Evolutionary conservation across 2,113 vertebrate species (phyloP), one percentile per base, ranked within the genome.

Genomic region (Mungos mungo): DNA sequence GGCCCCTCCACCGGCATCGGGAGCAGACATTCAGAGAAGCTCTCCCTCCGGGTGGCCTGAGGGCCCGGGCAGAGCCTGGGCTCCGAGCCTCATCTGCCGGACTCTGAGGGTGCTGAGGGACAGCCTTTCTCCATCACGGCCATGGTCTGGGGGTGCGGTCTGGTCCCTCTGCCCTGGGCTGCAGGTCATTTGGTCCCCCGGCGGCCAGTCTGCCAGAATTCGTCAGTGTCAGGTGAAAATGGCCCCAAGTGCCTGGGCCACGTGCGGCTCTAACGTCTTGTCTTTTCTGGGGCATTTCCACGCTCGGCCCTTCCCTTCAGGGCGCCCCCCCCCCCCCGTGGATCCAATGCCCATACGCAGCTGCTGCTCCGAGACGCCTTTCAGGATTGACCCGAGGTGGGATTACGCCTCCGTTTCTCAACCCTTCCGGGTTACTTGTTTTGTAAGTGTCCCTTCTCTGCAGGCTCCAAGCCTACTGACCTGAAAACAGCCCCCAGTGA

Each of bases 211-310:
- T 0, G 0, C 52, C 63, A 65, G 60, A 93, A 76, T 54, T 27
- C 88, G 81, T 33, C 33, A 13, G 81, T 77, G 87, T 83, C 95
- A 76, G 80, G 94, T 88, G 72, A 15, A 69, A 77, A 38, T 35
- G 27, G 60, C 54, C 69, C 66, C 85, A 13, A 94, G 92, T 86
- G 9, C 5, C 31, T 15, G 21, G 16, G n/a, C 80, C 21, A 25
- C 1, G 0, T 29, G 47, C 45, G 68, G 71, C 13, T 60, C 71
- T 65, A 80, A 87, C 94, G 41, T 93, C 85, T n/a, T 66, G 88
- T 93, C 84, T 93, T 71, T 81, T 13, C 66, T 91, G 71, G 72
- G 72, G 60, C 84, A 35, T 29, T 90, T 90, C 92, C 38, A 38
- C 3, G 66, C 76, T 72, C 23, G 25, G 74, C 76, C 93, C 74